These are phyloP conservation scores for Suricata suricatta DNA, from an alignment of 2,113 vertebrate genomes.

Conservation along the genomic window DNA sequence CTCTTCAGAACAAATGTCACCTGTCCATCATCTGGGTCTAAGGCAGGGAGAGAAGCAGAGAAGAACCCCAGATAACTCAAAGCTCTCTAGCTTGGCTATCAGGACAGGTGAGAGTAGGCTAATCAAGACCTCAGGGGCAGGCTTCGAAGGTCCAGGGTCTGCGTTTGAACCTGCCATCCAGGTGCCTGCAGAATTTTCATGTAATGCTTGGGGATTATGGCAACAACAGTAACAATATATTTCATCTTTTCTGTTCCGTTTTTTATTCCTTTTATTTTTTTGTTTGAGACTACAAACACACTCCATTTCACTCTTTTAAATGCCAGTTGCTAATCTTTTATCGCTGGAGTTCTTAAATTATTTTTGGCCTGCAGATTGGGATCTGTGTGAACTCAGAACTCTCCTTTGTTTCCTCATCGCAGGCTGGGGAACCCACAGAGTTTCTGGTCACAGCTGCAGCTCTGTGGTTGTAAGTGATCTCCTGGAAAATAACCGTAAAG, in stretches of 20 bases:
- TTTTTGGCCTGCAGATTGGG: slow-evolving; percentile 11
- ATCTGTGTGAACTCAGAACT: background rate
- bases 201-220: background rate
- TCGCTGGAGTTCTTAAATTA: slow-evolving; percentile 32
- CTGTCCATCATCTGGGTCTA: background rate
- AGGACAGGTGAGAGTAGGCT: background rate
- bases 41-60: background rate
- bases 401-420: background rate
- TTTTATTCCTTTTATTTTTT: background rate
- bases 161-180: background rate
- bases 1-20: background rate
- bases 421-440: background rate
- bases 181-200: background rate
- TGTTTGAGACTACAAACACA: background rate
- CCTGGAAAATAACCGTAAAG: slow-evolving; percentile 53
- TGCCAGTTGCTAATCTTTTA: background rate
- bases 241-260: background rate
- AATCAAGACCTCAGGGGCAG: background rate
- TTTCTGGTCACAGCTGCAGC: slow-evolving; percentile 57
- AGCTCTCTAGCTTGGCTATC: background rate
- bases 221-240: background rate
- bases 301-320: background rate
- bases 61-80: background rate
- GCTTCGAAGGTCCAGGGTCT: background rate
- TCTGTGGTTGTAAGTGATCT: slow-evolving; percentile 56